Percentiles rank a stretch among this genome's conserved stretches.
Conservation (phyloP, 2,888 invertebrate species). For the Linyphia triangularis region DNA sequence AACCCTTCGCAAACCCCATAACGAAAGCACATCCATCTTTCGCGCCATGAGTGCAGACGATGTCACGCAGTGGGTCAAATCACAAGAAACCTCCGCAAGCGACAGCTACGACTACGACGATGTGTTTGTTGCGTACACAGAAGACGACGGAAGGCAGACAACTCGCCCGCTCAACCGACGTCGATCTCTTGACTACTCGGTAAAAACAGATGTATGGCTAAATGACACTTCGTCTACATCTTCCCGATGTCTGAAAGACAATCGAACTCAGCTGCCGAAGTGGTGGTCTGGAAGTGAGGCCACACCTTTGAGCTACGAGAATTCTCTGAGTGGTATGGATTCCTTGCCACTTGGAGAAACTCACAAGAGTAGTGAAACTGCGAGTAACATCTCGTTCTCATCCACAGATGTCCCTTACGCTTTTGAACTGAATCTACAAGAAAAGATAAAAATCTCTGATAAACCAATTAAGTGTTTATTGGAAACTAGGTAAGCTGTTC, state of each 20-base stretch:
- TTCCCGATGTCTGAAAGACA: conserved; percentile 21
- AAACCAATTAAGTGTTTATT: conserved; percentile 81
- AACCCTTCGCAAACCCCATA: background rate
- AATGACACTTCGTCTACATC: conserved; percentile 56
- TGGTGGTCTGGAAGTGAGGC: conserved; percentile 61
- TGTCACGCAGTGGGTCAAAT: conserved; percentile 70
- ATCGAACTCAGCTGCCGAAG: conserved; percentile 58
- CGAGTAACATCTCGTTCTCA: conserved; percentile 77
- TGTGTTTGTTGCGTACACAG: conserved; percentile 77
- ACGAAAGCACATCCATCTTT: conserved; percentile 47
- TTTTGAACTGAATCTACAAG: conserved; percentile 80
- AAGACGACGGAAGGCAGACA: conserved; percentile 73
- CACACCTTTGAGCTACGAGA: conserved; percentile 59
- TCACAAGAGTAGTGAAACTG: conserved; percentile 77
- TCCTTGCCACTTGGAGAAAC: conserved; percentile 66
- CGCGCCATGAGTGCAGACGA: conserved; percentile 69
- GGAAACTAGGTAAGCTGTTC: conserved; percentile 59
- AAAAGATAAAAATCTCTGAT: conserved; percentile 82
- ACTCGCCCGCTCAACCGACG: conserved; percentile 36
- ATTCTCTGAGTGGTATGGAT: conserved; percentile 49
- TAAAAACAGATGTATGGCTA: conserved; percentile 57
- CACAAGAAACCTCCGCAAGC: conserved; percentile 75
- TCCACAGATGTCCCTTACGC: conserved; percentile 78
- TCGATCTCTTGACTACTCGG: conserved; percentile 64
- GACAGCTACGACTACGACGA: conserved; percentile 77